phyloP scores from a whole-genome alignment of 2,113 vertebrate species.

The Corapipo altera region DNA sequence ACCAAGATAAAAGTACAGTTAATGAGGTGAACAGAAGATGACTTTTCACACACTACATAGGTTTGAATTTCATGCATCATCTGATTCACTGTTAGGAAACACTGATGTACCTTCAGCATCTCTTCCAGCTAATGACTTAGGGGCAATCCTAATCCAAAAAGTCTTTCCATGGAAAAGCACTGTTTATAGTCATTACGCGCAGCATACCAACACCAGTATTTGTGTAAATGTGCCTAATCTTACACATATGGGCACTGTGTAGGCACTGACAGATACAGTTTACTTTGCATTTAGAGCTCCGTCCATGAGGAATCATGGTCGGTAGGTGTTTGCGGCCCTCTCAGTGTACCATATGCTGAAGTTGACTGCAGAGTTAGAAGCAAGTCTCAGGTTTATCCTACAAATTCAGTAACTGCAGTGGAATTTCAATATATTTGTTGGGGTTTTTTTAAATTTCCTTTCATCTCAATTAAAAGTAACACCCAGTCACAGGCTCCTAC shows the following conservation, averaged over 20 bases:
- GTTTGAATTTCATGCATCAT: neutral
- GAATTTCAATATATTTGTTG: neutral
- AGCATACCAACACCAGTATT: neutral
- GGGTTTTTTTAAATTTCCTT: neutral
- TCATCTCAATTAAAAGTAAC: neutral
- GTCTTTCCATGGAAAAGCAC: neutral
- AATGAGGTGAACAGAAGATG: neutral
- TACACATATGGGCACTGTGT: neutral
- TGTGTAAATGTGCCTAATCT: neutral
- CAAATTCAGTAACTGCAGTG: neutral
- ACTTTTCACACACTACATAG: neutral
- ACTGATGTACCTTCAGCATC: neutral
- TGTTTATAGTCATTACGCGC: neutral
- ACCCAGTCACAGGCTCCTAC: neutral
- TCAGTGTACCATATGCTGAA: neutral
- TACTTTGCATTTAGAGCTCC: neutral
- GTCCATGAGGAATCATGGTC: neutral
- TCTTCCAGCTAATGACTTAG: neutral
- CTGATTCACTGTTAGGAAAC: neutral
- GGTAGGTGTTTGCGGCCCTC: neutral
- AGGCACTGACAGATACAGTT: neutral
- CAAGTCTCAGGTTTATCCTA: neutral
- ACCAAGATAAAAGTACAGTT: neutral
- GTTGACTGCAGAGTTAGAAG: neutral
- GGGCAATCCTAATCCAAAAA: neutral